Conservation (phyloP, 2,797 vertebrate species). For the Rhynchotus rufescens region DNA sequence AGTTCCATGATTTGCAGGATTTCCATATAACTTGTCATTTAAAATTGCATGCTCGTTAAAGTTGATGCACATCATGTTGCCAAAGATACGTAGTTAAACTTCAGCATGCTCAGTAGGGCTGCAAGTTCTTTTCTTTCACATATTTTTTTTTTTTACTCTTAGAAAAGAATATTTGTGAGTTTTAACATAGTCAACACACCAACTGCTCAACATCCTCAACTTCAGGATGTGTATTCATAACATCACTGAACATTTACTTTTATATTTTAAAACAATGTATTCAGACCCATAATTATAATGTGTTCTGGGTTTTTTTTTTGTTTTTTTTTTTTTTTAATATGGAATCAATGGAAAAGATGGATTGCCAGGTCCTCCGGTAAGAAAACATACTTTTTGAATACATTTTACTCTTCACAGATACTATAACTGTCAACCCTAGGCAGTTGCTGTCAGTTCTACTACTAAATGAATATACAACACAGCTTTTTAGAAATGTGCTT, state of each 20-base stretch:
- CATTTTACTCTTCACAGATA: neutral
- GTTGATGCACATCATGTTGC: neutral
- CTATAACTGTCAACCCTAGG: neutral
- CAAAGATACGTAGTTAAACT: conserved; percentile 15
- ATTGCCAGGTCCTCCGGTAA: conserved; percentile 93
- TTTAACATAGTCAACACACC: neutral
- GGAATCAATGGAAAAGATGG: conserved; percentile 95
- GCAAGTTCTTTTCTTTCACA: neutral
- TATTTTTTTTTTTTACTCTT: too few species aligned
- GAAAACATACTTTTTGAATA: conserved; percentile 30
- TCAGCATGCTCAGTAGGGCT: neutral
- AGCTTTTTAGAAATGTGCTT: neutral
- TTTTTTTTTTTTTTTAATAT: conserved; percentile 78
- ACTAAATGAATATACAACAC: neutral
- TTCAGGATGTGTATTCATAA: neutral
- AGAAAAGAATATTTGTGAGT: neutral
- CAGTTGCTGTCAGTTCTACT: neutral
- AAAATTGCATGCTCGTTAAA: neutral
- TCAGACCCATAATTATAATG: conserved; percentile 48
- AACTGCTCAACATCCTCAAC: neutral
- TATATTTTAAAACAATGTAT: neutral
- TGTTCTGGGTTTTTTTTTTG: conserved; percentile 11
- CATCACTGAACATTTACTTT: neutral
- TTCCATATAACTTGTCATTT: neutral
- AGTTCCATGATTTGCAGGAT: neutral